Conservation (phyloP, 2,888 invertebrate species). For the Augiades crinisus region DNA sequence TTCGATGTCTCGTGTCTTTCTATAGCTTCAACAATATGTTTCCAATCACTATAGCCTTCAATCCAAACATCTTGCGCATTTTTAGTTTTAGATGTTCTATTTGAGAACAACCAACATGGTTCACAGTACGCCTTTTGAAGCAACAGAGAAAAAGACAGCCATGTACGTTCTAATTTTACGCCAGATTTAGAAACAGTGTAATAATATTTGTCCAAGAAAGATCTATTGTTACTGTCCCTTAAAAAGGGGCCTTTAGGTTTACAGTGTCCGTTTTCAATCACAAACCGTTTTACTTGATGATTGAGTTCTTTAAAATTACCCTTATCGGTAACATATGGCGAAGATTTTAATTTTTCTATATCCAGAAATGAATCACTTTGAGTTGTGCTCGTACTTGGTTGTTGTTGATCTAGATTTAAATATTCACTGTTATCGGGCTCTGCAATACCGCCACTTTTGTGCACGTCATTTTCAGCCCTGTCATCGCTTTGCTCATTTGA, state of each 20-base stretch:
- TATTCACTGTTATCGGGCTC: no score
- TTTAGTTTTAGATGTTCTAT: conserved; percentile 31
- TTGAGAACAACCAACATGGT: conserved; percentile 23
- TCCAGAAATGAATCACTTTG: no score
- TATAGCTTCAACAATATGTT: conserved; percentile 31
- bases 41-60: conserved; percentile 21
- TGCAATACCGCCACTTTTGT: no score
- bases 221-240: no score
- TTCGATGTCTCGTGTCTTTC: conserved; percentile 33
- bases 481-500: no score
- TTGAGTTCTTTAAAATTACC: no score
- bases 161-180: conserved; percentile 9
- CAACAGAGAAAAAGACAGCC: conserved; percentile 17
- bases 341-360: no score
- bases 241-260: no score
- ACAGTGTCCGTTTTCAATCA: conserved; percentile 3
- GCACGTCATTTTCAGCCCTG: background rate
- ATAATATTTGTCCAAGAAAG: conserved; percentile 7
- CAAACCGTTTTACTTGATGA: conserved; percentile 5
- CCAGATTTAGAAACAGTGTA: conserved; percentile 11
- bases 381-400: no score
- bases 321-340: no score
- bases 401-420: no score
- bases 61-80: no score
- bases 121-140: conserved; percentile 31